Conservation (phyloP, 2,888 invertebrate species). For the Sialis lutaria region DNA sequence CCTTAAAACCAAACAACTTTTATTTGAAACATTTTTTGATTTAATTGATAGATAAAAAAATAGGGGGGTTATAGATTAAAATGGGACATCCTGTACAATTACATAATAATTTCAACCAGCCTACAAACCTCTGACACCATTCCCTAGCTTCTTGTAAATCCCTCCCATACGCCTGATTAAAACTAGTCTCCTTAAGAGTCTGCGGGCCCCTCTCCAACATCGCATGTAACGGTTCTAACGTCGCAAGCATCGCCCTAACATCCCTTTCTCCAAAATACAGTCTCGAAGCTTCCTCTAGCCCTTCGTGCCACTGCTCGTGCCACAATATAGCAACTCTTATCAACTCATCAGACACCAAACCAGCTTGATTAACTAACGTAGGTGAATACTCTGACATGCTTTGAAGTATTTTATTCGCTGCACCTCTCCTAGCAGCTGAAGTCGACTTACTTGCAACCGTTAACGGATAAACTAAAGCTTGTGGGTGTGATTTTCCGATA, state of each 20-base stretch:
- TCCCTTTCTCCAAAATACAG: conserved; percentile 94
- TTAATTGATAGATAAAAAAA: too few species aligned
- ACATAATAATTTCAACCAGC: too few species aligned
- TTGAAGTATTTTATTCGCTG: conserved; percentile 86
- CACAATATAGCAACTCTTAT: conserved; percentile 96
- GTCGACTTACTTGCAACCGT: conserved; percentile 95
- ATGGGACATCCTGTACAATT: too few species aligned
- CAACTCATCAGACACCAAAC: conserved; percentile 91
- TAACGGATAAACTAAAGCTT: conserved; percentile 91
- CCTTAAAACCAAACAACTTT: too few species aligned
- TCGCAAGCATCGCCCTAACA: conserved; percentile 91
- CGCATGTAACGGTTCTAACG: conserved; percentile 83
- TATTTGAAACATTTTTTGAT: too few species aligned
- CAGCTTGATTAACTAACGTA: conserved; percentile 83
- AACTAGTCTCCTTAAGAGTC: conserved; percentile 92
- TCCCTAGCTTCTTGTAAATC: conserved; percentile 90
- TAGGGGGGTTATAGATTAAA: too few species aligned
- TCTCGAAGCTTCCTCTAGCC: conserved; percentile 80
- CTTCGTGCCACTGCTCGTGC: conserved; percentile 99
- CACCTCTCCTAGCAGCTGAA: conserved; percentile 64
- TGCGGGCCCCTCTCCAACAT: conserved; percentile 90
- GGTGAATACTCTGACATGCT: conserved; percentile 92
- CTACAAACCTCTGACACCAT: conserved; percentile 87
- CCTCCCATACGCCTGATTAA: conserved; percentile 88
- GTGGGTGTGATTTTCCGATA: conserved; percentile 94